Base-by-base conservation (phyloP, 2,113 vertebrate species). In the Apistogramma diplotaenia region DNA sequence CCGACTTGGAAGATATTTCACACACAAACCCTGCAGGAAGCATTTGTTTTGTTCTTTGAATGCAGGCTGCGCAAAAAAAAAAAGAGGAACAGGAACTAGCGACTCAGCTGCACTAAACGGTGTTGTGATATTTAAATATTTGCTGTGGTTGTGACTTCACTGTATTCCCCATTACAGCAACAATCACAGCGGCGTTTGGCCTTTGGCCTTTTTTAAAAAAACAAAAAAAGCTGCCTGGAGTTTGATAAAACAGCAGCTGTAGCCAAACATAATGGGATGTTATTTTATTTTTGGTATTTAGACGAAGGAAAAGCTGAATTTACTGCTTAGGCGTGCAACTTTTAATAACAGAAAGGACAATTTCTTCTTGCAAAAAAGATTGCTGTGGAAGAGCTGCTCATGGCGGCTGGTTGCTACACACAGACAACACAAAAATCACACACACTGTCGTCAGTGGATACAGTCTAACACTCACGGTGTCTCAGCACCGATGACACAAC, bases 41-140 rank as follows among this genome's bases (percentile, higher is more conserved):
- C n/a, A 40, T 67, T 75, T 70, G 19, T 31, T 33, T 33, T 55
- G 55, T 49, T 79, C 59, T 91, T 80, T 77, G 13, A 79, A 74
- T 27, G 37, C 51, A 82, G 23, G 15, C 53, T 59, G 12, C 16
- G 27, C 53, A 77, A 78, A 81, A 27, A 21, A 21, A 12, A 60
- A 80, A 82, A 49, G 25, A 13, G 75, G 76, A 90, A 87, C 61
- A 74, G 86, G 78, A 90, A 90, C 73, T 27, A 55, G 21, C 43
- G 40, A 16, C 53, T 58, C 35, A 76, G 78, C 60, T 79, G 60
- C 80, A 60, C 12, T 9, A 23, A 51, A 43, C 11, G 2, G 27
- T 21, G 12, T 6, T 73, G 27, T 35, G 2, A 27, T 54, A 75
- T 35, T 65, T 53, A 75, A 76, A 78, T 60, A 25, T 37, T 13